phyloP scores from a whole-genome alignment of 1,140 invertebrate genomes.

The Lepidostoma basale region DNA sequence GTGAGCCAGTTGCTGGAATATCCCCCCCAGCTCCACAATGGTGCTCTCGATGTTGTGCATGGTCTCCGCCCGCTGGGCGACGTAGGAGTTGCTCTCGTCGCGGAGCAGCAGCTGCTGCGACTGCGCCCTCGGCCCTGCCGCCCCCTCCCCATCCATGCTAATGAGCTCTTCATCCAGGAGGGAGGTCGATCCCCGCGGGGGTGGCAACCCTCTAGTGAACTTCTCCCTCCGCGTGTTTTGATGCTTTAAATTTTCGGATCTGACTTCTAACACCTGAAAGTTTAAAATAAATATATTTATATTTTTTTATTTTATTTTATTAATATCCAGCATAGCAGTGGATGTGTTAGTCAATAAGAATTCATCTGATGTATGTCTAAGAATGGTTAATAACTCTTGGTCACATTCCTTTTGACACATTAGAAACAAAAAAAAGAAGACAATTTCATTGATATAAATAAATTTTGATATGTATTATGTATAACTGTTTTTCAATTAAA shows the following conservation, averaged over 20 bases:
- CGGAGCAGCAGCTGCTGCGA: slow-evolving; percentile 74
- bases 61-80: slow-evolving; percentile 91
- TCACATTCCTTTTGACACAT: too few relatives aligned
- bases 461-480: too few relatives aligned
- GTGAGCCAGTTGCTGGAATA: slow-evolving; percentile 96
- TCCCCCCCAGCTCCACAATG: slow-evolving; percentile 98
- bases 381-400: too few relatives aligned
- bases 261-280: slow-evolving; percentile 77
- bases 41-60: slow-evolving; percentile 99
- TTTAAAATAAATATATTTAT: not conserved
- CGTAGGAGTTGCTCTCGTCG: slow-evolving; percentile 88
- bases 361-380: too few relatives aligned
- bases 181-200: slow-evolving; percentile 67
- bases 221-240: slow-evolving; percentile 93
- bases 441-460: too few relatives aligned
- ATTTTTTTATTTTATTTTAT: too few relatives aligned
- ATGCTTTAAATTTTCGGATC: slow-evolving; percentile 93
- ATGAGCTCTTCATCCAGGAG: slow-evolving; percentile 74
- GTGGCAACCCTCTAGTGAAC: slow-evolving; percentile 83
- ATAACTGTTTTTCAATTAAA: too few relatives aligned
- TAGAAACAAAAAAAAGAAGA: too few relatives aligned
- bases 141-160: slow-evolving; percentile 75
- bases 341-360: too few relatives aligned
- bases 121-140: slow-evolving; percentile 51
- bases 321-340: too few relatives aligned